These are phyloP conservation scores for Glaucomys volans DNA, from an alignment of 2,113 vertebrate species.

Conservation along the genomic window DNA sequence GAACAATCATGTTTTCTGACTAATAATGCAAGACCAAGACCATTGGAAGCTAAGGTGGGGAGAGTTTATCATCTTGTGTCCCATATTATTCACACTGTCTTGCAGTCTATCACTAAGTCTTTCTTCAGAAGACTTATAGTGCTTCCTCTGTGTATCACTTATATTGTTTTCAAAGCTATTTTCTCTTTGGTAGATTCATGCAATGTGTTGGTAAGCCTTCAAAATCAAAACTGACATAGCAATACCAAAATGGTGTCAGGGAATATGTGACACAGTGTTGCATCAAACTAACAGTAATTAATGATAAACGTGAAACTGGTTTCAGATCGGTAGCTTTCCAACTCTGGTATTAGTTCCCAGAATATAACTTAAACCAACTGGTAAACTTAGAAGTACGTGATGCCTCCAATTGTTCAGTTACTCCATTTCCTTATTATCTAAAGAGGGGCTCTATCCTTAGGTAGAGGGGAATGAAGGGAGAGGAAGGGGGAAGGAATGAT, in stretches of 20 bases:
- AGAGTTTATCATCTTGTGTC: not conserved
- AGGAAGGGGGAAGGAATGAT: too few species aligned
- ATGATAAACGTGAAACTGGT: not conserved
- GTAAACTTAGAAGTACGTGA: not conserved
- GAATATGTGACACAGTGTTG: not conserved
- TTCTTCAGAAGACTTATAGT: not conserved
- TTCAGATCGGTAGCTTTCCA: slow-evolving; percentile 3
- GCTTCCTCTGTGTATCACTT: not conserved
- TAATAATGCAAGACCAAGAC: not conserved
- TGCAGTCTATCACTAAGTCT: not conserved
- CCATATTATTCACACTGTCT: not conserved
- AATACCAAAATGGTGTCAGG: not conserved
- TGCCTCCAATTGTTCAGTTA: not conserved
- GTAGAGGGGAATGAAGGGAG: too few species aligned
- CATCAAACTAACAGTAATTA: not conserved
- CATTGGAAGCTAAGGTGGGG: not conserved
- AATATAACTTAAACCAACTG: slow-evolving; percentile 15
- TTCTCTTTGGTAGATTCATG: slow-evolving; percentile 27
- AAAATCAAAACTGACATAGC: not conserved
- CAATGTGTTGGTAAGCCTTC: not conserved
- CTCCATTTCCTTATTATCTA: not conserved
- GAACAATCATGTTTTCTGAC: not conserved
- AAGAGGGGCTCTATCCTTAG: not conserved
- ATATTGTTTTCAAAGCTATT: not conserved
- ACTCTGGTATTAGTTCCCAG: not conserved